Percentiles rank a stretch among this genome's conserved stretches.
Conservation (phyloP, 2,797 vertebrate genomes). For the Agapornis canus region DNA sequence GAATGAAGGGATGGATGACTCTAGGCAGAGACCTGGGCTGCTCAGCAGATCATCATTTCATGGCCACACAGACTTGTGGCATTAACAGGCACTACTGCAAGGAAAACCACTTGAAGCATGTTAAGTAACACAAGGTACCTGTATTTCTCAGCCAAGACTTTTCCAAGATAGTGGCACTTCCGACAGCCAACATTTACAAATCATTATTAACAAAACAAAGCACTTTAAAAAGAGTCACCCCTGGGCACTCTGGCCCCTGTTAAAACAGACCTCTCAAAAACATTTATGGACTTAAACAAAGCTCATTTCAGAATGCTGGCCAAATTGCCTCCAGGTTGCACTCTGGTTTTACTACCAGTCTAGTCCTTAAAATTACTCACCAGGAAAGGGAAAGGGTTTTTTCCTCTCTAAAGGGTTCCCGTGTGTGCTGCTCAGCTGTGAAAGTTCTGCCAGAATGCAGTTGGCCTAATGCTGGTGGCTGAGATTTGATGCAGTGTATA, state of each 20-base stretch:
- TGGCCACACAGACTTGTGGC: fast-evolving
- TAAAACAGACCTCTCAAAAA: slow-evolving; percentile 52
- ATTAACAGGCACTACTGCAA: background rate
- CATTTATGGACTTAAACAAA: slow-evolving; percentile 65
- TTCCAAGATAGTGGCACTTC: slow-evolving; percentile 24
- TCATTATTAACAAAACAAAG: slow-evolving; percentile 49
- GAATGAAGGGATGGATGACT: fast-evolving
- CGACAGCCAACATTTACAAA: slow-evolving; percentile 12
- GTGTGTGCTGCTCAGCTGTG: slow-evolving; percentile 1
- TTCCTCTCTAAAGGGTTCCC: background rate
- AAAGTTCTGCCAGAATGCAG: background rate
- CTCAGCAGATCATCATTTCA: fast-evolving
- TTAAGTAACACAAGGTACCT: background rate
- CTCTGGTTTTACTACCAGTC: slow-evolving; percentile 53
- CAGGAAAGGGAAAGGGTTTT: background rate
- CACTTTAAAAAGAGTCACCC: slow-evolving; percentile 41
- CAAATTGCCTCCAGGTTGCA: slow-evolving; percentile 60
- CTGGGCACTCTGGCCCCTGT: slow-evolving; percentile 43
- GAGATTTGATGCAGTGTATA: background rate
- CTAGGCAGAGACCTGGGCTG: fast-evolving
- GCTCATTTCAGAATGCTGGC: background rate
- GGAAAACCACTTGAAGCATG: background rate
- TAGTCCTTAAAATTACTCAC: slow-evolving; percentile 49
- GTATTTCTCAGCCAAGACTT: background rate
- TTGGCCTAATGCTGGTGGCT: background rate